Base-by-base conservation (phyloP, 2,113 vertebrate species). In the Tupaia chinensis region DNA sequence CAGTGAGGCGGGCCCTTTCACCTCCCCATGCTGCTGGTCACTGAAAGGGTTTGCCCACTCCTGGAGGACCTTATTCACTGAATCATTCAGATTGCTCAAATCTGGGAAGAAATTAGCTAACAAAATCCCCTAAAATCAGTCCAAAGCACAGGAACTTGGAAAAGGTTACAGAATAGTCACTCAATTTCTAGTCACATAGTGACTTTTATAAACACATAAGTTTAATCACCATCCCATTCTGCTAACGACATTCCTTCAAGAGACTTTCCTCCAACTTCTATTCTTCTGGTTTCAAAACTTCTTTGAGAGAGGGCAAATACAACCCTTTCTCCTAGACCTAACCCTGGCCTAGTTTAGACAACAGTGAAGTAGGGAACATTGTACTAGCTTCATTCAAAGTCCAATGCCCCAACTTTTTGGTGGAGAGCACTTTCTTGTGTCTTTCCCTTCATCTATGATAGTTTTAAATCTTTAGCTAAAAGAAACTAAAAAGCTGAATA, bases 101-200 rank as follows among this genome's bases (percentile, higher is more conserved):
- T 84, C 20, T 77, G 19, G 74, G 76, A 65, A 96, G 89, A 83
- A 96, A 86, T 16, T 91, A 20, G 27, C 77, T 86, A 83, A 58
- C 12, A 32, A 77, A 96, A 74, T 91, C 85, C 85, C 95, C 79
- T 96, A 86, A 93, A 96, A 84, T 94, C 63, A 89, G 22, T 32
- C 53, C n/a, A 87, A 93, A 78, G 16, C 74, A 79, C 29, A 89
- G 44, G 44, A 94, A 69, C 54, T 88, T 90, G 89, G 91, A 87
- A 96, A 97, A 96, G 91, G 78, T 98, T 96, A 96, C 11, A 86
- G 54, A 96, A 74, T n/a, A 93, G 73, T 95, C 94, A 95, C 85
- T 78, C 77, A 78, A 22, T 74, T 95, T 88, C 69, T 66, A 54
- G 74, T 94, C 78, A 97, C 72, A 91, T 72, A 83, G n/a, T 92